Base-by-base conservation (phyloP, 92 coral and sea anemone species). In the Palythoa grandis region DNA sequence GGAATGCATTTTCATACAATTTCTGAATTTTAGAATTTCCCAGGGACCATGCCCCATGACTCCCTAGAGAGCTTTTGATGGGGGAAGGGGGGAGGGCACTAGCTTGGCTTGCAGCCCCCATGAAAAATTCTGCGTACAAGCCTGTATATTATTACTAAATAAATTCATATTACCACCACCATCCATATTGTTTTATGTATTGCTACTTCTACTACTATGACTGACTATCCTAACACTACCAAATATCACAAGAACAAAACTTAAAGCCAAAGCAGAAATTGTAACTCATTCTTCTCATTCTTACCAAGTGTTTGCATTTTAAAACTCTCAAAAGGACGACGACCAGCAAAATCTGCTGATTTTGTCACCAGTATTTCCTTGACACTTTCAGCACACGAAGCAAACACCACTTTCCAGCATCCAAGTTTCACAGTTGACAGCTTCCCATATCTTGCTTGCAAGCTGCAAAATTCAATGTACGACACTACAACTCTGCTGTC, bases 341-440 rank as follows among this genome's bases (percentile, higher is more conserved):
- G 79, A 13, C 79, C 79, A 1, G 79, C 79, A 20, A 75, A 75
- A 75, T 75, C 79, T n/a, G 14, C 63, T n/a, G 60, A 75, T 75
- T 75, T 75, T 54, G 29, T 75, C 16, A 75, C 35, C 65, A 52
- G 19, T 29, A 75, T 37, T 75, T 75, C 79, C 63, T 52, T 75
- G 63, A 75, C 79, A 52, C 79, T 75, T 24, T 75, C 79, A 4
- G 25, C 13, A 23, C 40, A 52, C 17, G 79, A 75, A 48, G 37
- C 60, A 20, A 75, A 75, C n/a, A 75, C 79, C 2, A 75, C 79
- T 23, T 75, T 75, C 79, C 79, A 75, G 40, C 79, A 75, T 75
- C 79, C 79, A 48, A 52, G 79, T 50, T 75, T 75, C 35, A 75
- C 79, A 75, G 79, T 52, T 19, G 20, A 75, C 79, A 52, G 20